Conservation (phyloP, 2,888 invertebrate genomes). For the Neoaliturus tenellus region DNA sequence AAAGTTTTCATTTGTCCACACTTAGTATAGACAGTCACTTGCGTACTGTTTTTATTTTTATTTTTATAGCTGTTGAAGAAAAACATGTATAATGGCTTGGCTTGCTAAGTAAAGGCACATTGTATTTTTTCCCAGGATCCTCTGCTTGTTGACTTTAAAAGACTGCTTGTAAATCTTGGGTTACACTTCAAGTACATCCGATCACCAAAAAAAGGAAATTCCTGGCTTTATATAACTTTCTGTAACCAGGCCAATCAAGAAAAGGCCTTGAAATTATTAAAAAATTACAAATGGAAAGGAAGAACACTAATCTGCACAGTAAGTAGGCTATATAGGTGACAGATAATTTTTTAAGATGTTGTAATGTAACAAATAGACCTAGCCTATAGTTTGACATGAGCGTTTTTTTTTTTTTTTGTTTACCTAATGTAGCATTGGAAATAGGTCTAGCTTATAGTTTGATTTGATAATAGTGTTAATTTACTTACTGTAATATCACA, state of each 20-base stretch:
- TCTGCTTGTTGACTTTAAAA: slow-evolving; percentile 72
- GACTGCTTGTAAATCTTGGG: slow-evolving; percentile 71
- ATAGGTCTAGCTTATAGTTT: too few species aligned
- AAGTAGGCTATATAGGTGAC: slow-evolving; percentile 59
- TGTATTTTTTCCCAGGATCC: slow-evolving; percentile 61
- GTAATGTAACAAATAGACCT: not conserved
- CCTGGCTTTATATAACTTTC: slow-evolving; percentile 69
- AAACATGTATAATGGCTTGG: too few species aligned
- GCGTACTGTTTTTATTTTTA: too few species aligned
- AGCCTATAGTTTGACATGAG: too few species aligned
- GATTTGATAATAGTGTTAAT: too few species aligned
- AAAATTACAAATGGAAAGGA: slow-evolving; percentile 69
- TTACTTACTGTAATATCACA: too few species aligned
- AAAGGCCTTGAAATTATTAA: slow-evolving; percentile 70
- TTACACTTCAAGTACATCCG: slow-evolving; percentile 73
- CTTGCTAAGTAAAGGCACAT: not conserved
- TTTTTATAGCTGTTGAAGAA: too few species aligned
- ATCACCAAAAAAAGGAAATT: slow-evolving; percentile 67
- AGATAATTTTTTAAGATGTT: not conserved
- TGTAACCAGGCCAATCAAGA: slow-evolving; percentile 72
- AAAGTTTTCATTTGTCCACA: too few species aligned
- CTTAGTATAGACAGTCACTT: too few species aligned
- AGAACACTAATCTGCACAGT: slow-evolving; percentile 70
- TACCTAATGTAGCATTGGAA: too few species aligned
- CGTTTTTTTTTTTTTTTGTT: too few species aligned